phyloP scores from a whole-genome alignment of 2,888 invertebrate species.

The Apeira syringaria region DNA sequence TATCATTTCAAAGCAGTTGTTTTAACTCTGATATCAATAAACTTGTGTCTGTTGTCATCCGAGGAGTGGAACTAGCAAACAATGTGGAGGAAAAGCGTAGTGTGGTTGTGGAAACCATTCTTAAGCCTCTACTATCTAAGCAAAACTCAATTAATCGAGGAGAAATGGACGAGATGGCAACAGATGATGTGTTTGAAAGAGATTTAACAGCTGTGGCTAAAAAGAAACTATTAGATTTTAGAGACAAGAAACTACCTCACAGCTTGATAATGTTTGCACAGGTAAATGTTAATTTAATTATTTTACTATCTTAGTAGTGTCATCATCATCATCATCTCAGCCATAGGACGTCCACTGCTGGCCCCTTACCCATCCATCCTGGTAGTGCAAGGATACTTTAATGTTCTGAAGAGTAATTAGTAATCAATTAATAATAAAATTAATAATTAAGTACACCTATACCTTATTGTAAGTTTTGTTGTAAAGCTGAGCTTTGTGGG shows the following conservation, averaged over 20 bases:
- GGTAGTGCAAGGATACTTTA: too few relatives aligned
- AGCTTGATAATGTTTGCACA: conserved; percentile 93
- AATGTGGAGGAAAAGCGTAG: conserved; percentile 83
- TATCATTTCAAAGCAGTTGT: conserved; percentile 93
- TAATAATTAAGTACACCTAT: too few relatives aligned
- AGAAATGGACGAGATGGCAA: conserved; percentile 36
- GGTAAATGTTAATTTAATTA: too few relatives aligned
- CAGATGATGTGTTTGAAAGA: conserved; percentile 36
- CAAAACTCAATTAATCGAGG: conserved; percentile 62
- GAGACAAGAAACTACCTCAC: conserved; percentile 90
- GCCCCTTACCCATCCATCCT: too few relatives aligned
- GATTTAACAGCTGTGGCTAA: conserved; percentile 42
- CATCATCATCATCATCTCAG: too few relatives aligned
- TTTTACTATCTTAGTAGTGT: too few relatives aligned
- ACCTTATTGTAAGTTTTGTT: too few relatives aligned
- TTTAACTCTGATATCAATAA: conserved; percentile 95
- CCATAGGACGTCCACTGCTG: too few relatives aligned
- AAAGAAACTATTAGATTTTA: conserved; percentile 84
- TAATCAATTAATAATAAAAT: too few relatives aligned
- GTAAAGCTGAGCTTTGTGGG: too few relatives aligned
- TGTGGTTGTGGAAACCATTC: conserved; percentile 71
- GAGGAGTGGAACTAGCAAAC: conserved; percentile 91
- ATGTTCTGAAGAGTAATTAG: too few relatives aligned
- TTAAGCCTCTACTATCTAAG: conserved; percentile 75
- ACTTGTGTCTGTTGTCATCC: conserved; percentile 91